A percentile compares a stretch with the other conserved stretches of the same genome.
Conservation (phyloP, 1,140 invertebrate species). For the Rhopalosiphum maidis region DNA sequence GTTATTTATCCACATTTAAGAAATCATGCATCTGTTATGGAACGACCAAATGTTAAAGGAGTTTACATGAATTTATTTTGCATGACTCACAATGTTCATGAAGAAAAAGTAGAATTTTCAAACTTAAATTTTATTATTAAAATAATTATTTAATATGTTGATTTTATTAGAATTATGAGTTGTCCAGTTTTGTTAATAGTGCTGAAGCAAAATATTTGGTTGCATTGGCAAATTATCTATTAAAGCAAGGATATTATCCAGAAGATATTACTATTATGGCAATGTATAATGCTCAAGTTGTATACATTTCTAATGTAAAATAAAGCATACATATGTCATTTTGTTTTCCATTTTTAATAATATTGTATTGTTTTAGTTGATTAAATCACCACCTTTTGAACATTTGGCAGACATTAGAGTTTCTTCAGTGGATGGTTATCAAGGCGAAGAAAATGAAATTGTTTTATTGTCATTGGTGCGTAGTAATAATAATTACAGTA, state of each 20-base stretch:
- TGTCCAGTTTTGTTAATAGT: slow-evolving; percentile 67
- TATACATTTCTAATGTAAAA: slow-evolving; percentile 57
- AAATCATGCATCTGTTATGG: slow-evolving; percentile 67
- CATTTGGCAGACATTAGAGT: slow-evolving; percentile 63
- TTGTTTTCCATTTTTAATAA: not conserved
- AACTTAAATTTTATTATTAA: not conserved
- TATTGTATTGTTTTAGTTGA: slow-evolving; percentile 30
- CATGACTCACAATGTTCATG: slow-evolving; percentile 67
- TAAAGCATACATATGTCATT: not conserved
- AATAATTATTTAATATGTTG: not conserved
- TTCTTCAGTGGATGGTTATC: slow-evolving; percentile 80
- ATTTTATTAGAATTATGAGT: slow-evolving; percentile 64
- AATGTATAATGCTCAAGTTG: slow-evolving; percentile 70
- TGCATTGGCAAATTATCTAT: slow-evolving; percentile 68
- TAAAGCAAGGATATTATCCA: slow-evolving; percentile 68
- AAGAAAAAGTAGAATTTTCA: slow-evolving; percentile 63
- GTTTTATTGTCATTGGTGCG: slow-evolving; percentile 83
- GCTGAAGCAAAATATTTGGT: slow-evolving; percentile 70
- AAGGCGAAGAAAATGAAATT: slow-evolving; percentile 86
- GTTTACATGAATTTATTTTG: slow-evolving; percentile 70
- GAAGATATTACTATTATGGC: slow-evolving; percentile 73
- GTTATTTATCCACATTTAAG: slow-evolving; percentile 69
- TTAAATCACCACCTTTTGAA: slow-evolving; percentile 13
- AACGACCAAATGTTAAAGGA: slow-evolving; percentile 66
- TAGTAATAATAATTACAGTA: slow-evolving; percentile 71